Percentiles rank a stretch among this genome's conserved stretches.
Conservation (phyloP, 2,797 vertebrate species). For the Decapterus maruadsi region DNA sequence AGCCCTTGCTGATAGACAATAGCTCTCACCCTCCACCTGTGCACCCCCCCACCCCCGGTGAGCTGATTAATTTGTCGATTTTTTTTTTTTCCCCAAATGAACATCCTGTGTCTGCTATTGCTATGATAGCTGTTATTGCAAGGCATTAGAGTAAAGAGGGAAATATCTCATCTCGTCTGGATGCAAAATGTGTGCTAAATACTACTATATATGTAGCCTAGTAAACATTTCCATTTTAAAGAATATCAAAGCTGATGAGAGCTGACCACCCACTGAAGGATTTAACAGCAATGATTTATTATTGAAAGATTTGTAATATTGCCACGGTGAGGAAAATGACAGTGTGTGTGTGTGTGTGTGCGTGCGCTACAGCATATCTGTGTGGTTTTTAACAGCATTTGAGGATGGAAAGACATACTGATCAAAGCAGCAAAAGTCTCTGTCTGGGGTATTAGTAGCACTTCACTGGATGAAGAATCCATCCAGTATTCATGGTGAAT, state of each 20-base stretch:
- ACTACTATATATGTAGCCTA: not conserved
- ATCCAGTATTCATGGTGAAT: constrained; percentile 74
- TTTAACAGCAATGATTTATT: constrained; percentile 43
- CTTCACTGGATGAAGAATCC: constrained; percentile 58
- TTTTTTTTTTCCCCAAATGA: constrained; percentile 68
- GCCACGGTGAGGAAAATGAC: constrained; percentile 33
- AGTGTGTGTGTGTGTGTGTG: not conserved
- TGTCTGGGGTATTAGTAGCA: constrained; percentile 55
- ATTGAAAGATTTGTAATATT: constrained; percentile 44
- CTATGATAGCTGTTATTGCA: constrained; percentile 68
- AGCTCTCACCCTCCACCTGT: constrained; percentile 38
- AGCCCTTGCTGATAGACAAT: constrained; percentile 62
- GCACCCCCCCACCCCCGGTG: constrained; percentile 47
- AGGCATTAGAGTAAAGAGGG: constrained; percentile 46
- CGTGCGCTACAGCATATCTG: constrained; percentile 9
- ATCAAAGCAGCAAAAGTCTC: constrained; percentile 55
- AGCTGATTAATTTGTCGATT: constrained; percentile 84
- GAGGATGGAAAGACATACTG: constrained; percentile 36
- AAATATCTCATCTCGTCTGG: constrained; percentile 6
- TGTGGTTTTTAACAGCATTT: constrained; percentile 43
- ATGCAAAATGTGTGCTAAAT: constrained; percentile 11
- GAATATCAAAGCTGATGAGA: constrained; percentile 23
- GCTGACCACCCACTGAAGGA: constrained; percentile 29
- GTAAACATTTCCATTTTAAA: constrained; percentile 17
- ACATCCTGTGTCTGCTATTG: constrained; percentile 64